Conservation (phyloP, 2,113 vertebrate genomes). For the Tetrax tetrax region DNA sequence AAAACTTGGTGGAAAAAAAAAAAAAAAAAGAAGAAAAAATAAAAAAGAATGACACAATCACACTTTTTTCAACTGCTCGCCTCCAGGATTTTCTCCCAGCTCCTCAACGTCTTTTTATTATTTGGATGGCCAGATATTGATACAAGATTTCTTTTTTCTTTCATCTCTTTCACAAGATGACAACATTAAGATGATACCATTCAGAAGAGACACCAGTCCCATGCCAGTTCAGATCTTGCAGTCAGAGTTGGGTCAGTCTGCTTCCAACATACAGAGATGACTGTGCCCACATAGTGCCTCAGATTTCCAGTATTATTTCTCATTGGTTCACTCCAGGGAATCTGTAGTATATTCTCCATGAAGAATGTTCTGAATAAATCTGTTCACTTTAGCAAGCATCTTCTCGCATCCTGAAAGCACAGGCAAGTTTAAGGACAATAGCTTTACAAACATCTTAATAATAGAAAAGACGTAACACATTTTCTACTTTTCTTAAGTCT, state of each 20-base stretch:
- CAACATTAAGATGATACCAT: neutral
- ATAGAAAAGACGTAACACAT: neutral
- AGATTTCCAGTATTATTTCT: neutral
- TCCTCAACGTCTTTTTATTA: neutral
- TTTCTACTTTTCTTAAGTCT: neutral
- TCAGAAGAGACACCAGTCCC: neutral
- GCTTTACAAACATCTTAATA: neutral
- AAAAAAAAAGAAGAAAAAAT: neutral
- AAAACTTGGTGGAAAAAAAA: too few relatives aligned
- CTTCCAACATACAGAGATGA: neutral
- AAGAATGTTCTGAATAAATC: neutral
- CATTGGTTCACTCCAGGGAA: neutral
- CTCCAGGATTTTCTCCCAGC: neutral
- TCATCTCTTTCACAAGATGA: neutral
- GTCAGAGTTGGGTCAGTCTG: neutral
- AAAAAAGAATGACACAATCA: fast-evolving
- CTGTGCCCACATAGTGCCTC: neutral
- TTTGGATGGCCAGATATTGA: neutral
- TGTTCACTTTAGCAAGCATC: neutral
- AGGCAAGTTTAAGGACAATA: neutral
- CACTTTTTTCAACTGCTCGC: neutral
- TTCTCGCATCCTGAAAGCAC: neutral
- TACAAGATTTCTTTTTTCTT: neutral
- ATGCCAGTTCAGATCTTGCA: neutral
- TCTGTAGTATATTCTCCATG: neutral